phyloP scores from a whole-genome alignment of 2,888 invertebrate genomes.

The Microplitis manilae region DNA sequence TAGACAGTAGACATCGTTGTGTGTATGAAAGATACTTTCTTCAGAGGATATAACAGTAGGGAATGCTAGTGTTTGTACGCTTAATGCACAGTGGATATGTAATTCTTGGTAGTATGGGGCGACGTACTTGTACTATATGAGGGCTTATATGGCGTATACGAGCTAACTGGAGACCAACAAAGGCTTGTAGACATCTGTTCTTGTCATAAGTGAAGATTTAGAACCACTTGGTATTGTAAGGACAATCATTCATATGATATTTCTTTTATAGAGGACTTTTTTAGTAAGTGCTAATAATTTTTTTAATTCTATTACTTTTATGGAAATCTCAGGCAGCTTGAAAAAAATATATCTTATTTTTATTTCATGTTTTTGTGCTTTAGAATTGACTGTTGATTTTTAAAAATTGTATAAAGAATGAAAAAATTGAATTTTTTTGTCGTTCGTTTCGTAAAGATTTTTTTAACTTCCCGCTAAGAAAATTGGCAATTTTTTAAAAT shows the following conservation, averaged over 20 bases:
- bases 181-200: constrained; percentile 70
- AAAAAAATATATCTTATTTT: no score
- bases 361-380: no score
- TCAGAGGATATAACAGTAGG: background rate
- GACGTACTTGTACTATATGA: constrained; percentile 8
- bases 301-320: no score
- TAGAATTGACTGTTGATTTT: no score
- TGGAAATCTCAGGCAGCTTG: no score
- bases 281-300: no score
- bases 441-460: no score
- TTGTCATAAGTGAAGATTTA: constrained; percentile 69
- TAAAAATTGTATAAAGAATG: no score
- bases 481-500: no score
- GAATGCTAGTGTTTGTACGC: background rate
- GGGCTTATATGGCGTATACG: constrained; percentile 67
- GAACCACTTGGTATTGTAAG: constrained; percentile 47
- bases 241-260: background rate
- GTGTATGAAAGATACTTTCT: background rate
- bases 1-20: background rate
- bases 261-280: background rate
- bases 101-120: background rate
- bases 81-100: background rate
- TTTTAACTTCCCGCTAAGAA: no score
- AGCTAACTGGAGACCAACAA: constrained; percentile 66
- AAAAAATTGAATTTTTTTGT: no score